Evolutionary conservation across 2,113 vertebrate genomes (phyloP).

Genomic region (Eurystomus gularis): DNA sequence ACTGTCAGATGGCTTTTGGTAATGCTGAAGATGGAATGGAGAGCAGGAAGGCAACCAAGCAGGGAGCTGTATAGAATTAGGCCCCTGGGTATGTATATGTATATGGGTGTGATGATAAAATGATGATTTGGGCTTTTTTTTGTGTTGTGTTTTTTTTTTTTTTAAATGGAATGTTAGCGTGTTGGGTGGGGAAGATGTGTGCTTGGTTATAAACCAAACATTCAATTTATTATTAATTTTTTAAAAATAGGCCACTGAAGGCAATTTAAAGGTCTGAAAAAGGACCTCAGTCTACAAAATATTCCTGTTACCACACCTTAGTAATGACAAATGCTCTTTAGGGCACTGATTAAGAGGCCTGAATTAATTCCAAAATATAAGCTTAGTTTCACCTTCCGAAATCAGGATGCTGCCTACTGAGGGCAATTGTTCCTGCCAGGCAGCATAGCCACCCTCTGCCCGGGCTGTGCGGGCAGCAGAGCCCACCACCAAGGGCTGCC

Average conservation of each 20-base stretch:
- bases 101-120: not conserved
- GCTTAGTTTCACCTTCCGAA: not conserved
- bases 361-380: not conserved
- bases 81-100: too few species aligned
- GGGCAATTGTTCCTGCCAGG: accelerated
- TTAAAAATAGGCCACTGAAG: not conserved
- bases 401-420: not conserved
- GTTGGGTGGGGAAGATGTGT: not conserved
- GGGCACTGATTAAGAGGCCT: not conserved
- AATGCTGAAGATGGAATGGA: not conserved
- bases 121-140: not conserved
- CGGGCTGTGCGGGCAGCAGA: accelerated
- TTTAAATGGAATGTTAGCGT: not conserved
- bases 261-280: not conserved
- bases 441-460: too few species aligned
- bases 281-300: not conserved
- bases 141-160: not conserved
- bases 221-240: not conserved
- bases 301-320: not conserved
- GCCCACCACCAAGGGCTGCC: not conserved
- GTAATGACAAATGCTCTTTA: not conserved
- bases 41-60: too few species aligned
- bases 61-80: not conserved
- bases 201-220: not conserved
- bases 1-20: not conserved